These are phyloP conservation scores for Sisor rabdophorus DNA, from an alignment of 2,113 vertebrate genomes.

Conservation along the genomic window DNA sequence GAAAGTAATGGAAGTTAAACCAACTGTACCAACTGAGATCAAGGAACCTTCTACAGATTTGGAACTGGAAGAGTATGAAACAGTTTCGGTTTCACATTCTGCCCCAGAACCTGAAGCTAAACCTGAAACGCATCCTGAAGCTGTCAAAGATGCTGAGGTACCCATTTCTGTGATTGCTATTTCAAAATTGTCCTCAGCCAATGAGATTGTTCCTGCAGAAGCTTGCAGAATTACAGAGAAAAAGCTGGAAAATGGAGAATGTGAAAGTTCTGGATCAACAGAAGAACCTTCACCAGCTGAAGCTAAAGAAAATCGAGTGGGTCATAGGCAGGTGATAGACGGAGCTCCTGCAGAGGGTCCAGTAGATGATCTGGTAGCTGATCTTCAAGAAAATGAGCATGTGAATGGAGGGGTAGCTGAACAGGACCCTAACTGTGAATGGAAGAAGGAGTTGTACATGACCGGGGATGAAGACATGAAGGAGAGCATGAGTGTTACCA, in stretches of 20 bases:
- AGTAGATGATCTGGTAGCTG: neutral
- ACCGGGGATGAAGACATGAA: conserved; percentile 55
- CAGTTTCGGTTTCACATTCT: conserved; percentile 17
- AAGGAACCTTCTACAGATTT: conserved; percentile 13
- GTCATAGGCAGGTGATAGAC: conserved; percentile 27
- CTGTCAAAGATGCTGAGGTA: conserved; percentile 49
- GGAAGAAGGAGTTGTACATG: conserved; percentile 68
- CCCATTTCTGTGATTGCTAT: conserved; percentile 63
- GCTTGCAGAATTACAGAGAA: conserved; percentile 31
- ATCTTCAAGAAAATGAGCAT: conserved; percentile 53
- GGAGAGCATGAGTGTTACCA: conserved; percentile 57
- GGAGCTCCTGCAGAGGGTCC: conserved; percentile 15
- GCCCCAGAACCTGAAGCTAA: conserved; percentile 38
- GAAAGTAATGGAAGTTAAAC: conserved; percentile 27
- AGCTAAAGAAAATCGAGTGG: conserved; percentile 60
- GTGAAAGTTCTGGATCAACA: conserved; percentile 44
- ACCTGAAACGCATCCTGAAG: neutral
- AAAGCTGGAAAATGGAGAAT: conserved; percentile 67
- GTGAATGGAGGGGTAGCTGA: conserved; percentile 62
- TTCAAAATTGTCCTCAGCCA: conserved; percentile 58
- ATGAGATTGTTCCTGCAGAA: conserved; percentile 49
- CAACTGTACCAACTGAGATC: conserved; percentile 13
- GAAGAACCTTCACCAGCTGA: conserved; percentile 43
- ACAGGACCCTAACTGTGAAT: conserved; percentile 64
- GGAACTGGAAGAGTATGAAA: conserved; percentile 34